Base-by-base conservation (phyloP, 1,140 invertebrate species). In the Acromyrmex charruanus region DNA sequence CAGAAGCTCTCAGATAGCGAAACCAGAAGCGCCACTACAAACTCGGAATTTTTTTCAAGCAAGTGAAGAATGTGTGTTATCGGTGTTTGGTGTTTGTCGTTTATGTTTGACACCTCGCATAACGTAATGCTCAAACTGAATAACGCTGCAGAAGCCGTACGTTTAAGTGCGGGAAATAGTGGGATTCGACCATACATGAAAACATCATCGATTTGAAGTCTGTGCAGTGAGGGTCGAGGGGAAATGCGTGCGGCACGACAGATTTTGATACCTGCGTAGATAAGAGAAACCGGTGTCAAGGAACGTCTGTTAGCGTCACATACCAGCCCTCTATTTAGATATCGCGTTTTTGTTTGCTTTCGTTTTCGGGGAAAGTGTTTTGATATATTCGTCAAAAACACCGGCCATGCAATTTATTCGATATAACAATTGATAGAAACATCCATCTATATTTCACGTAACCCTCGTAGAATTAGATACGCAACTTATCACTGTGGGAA, bases 181-280 rank as follows among this genome's bases (percentile, higher is more conserved):
- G 49, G 14, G 63, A 77, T 77, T 63, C 4, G 21, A 6, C 14
- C 2, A 25, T 10, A 51, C 18, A 14, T 35, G 10, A 10, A 21
- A 18, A 53, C 10, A 65, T 49, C 35, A 65, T 31, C 31, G 31
- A 31, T 44, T 9, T 12, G 14, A 12, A 10, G 59, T 69, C 72
- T 51, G 84, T 82, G 88, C 44, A 39, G 44, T 28, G 69, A 82
- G 85, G 84, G 61, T 72, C 65, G 75, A 66, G 21, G 61, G 79
- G 89, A 91, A 93, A 93, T 92, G 90, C 92, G 92, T 92, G 93
- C 92, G 91, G 91, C 91, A 93, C 91, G 91, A 90, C 90, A 92
- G 92, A 93, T 92, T 93, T 93, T 87, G 93, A 93, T 93, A 77
- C 90, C 80, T 79, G 85, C 49, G 77, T 86, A 93, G 92, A 93